Evolutionary conservation across 2,113 vertebrate genomes (phyloP), one percentile per base, ranked within the genome.

Genomic region (Toxotes chatareus): DNA sequence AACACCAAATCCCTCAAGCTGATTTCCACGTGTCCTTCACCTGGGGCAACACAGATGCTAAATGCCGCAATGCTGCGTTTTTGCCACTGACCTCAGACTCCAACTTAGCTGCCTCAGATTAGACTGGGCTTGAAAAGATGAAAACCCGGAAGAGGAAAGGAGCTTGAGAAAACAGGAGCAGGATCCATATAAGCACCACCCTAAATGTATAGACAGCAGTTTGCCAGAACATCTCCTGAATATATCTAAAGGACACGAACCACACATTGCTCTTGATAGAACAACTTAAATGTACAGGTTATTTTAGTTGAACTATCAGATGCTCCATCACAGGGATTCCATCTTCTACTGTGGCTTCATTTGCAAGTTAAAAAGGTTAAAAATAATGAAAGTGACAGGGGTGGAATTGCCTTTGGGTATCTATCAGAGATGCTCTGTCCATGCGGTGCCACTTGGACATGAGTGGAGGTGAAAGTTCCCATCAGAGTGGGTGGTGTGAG

Each of bases 401-500:
- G 55, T 68, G 49, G 72, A 83, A 65, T 27, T 57, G 76, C 73
- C 44, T 75, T 77, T 69, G 51, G 73, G 55, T 47, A 65, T 62
- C 46, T 12, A 21, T 72, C 62, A 62, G 74, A 76, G 36, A 89
- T 66, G 53, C 71, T 63, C 61, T 65, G 73, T 79, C 71, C 82
- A 59, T 56, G 44, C 73, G 9, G 86, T 69, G 76, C 63, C 76
- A 51, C 80, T 90, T 76, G 86, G 76, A 88, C 79, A 78, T 42
- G 79, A 88, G 83, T 17, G 64, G 83, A 83, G 86, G 64, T 74
- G 80, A 91, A 91, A 91, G 91, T 82, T 88, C 83, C 81, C 75
- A 69, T 73, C n/a, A 27, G 86, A 85, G 93, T 87, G 91, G 88
- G 92, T 80, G 89, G 87, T 92, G 92, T 85, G 89, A 91, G 73